phyloP scores from a whole-genome alignment of 2,888 invertebrate genomes.

The Tetranychus piercei region DNA sequence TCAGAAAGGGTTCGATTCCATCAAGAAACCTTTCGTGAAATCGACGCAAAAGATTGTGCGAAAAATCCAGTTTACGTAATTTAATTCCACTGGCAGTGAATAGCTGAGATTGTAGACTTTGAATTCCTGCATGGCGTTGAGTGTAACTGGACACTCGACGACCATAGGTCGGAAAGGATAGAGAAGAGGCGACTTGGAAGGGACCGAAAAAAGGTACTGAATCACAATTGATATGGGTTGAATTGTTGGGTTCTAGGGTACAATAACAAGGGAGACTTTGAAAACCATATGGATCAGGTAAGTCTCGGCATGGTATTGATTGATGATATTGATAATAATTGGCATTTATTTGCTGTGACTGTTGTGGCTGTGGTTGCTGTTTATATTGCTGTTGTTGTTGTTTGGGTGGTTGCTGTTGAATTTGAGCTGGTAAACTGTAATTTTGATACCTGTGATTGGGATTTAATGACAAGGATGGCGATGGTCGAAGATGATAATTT shows the following conservation, averaged over 20 bases:
- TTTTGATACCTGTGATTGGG: background rate
- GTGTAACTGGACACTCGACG: background rate
- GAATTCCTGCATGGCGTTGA: conserved; percentile 41
- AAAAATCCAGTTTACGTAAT: conserved; percentile 56
- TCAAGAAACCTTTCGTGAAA: conserved; percentile 50
- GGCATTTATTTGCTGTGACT: background rate
- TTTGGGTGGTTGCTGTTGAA: background rate
- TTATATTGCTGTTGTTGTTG: background rate
- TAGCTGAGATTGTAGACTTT: conserved; percentile 24
- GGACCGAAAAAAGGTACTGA: background rate
- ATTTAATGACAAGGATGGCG: background rate
- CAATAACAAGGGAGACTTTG: background rate
- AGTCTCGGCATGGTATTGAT: background rate
- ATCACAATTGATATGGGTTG: background rate
- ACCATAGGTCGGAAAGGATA: background rate
- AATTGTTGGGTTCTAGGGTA: background rate
- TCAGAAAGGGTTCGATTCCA: conserved; percentile 46
- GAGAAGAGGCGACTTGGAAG: background rate
- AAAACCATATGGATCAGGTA: background rate
- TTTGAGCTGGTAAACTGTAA: background rate
- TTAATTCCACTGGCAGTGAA: conserved; percentile 50
- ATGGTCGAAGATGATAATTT: background rate
- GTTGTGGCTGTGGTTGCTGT: background rate
- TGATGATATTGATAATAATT: background rate
- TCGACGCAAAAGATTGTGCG: conserved; percentile 35